Evolutionary conservation across 35 echinoderm and acorn worm genomes (phyloP).

Genomic region (Holothuria glaberrima): DNA sequence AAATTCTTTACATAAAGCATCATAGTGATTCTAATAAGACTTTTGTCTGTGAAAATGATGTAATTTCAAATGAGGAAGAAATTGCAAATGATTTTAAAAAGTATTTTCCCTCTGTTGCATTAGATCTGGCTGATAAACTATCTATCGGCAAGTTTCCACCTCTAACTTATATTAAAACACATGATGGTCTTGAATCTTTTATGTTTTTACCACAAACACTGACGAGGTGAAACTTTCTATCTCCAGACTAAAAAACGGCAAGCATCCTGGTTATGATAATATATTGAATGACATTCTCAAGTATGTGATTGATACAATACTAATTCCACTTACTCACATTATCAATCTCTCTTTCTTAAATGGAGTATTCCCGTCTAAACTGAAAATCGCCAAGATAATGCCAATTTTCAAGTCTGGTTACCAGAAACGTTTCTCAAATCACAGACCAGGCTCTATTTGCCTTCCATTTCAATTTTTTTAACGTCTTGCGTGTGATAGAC

Average conservation of each 20-base stretch:
- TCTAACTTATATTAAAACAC: neutral
- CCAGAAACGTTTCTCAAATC: neutral
- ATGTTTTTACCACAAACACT: neutral
- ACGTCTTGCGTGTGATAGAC: constrained; percentile 17
- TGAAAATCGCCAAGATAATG: neutral
- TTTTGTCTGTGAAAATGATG: neutral
- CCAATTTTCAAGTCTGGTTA: neutral
- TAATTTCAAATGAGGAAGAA: neutral
- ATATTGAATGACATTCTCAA: neutral
- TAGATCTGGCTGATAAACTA: neutral
- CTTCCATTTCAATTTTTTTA: neutral
- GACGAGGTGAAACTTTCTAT: neutral
- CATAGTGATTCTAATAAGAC: neutral
- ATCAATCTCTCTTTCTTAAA: constrained; percentile 3
- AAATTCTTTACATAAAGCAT: neutral
- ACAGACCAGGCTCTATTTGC: neutral
- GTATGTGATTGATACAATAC: neutral
- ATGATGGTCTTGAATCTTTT: neutral
- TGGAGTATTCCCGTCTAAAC: neutral
- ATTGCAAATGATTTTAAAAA: constrained; percentile 1
- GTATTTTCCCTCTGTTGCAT: neutral
- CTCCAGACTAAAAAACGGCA: neutral
- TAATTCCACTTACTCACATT: neutral
- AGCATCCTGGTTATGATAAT: neutral
- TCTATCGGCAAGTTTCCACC: neutral